These are phyloP conservation scores for Spea multiplicata DNA, from an alignment of 2,113 vertebrate genomes.

Conservation along the genomic window DNA sequence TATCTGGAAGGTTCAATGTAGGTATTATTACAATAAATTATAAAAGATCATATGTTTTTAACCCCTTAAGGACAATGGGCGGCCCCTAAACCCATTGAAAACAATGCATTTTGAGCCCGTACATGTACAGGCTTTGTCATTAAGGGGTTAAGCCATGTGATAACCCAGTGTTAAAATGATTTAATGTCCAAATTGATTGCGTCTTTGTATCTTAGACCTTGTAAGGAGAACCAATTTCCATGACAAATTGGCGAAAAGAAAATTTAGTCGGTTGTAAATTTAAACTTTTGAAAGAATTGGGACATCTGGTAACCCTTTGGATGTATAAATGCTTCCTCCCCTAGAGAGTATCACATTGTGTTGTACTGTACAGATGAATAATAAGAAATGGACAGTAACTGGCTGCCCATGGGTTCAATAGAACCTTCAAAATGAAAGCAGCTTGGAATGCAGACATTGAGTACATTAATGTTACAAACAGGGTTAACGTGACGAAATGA, in stretches of 20 bases:
- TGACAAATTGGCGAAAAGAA: conserved; percentile 27
- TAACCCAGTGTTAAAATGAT: neutral
- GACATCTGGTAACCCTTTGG: conserved; percentile 43
- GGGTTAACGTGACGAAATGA: conserved; percentile 2
- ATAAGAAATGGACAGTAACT: conserved; percentile 34
- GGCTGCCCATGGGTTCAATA: neutral
- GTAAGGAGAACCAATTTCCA: conserved; percentile 2
- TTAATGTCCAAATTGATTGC: conserved; percentile 11
- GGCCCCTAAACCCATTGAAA: too few relatives aligned
- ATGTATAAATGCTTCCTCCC: conserved; percentile 41
- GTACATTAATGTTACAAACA: too few relatives aligned
- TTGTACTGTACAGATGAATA: conserved; percentile 45
- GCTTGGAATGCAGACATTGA: neutral
- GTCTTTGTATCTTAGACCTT: neutral
- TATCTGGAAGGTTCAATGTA: too few relatives aligned
- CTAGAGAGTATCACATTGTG: conserved; percentile 45
- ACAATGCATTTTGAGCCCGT: too few relatives aligned
- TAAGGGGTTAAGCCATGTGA: too few relatives aligned
- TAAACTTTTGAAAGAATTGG: conserved; percentile 22
- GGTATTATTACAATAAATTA: too few relatives aligned
- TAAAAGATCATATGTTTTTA: too few relatives aligned
- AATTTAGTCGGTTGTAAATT: conserved; percentile 15
- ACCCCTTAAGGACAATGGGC: too few relatives aligned
- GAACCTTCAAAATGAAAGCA: neutral
- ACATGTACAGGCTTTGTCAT: too few relatives aligned